phyloP scores from a whole-genome alignment of 2,113 vertebrate genomes.

The Phylloscopus whistleri region DNA sequence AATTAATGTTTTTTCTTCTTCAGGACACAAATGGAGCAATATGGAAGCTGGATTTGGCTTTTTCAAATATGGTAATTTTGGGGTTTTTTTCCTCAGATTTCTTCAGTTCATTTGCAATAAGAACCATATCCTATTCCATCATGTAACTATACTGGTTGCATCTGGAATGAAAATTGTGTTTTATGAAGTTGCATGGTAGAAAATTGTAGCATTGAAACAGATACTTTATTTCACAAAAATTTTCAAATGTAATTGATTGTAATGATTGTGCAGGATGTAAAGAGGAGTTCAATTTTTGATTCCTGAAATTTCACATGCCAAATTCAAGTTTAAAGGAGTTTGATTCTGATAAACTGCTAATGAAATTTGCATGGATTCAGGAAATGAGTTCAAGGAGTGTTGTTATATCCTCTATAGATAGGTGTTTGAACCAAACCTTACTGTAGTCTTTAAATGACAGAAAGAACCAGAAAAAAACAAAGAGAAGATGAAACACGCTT shows the following conservation, averaged over 20 bases:
- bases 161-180: neutral
- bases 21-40: slow-evolving; percentile 89
- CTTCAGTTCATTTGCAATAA: neutral
- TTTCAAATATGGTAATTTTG: slow-evolving; percentile 84
- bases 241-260: neutral
- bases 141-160: neutral
- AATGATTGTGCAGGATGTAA: neutral
- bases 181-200: neutral
- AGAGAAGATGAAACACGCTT: neutral
- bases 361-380: neutral
- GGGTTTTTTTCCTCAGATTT: neutral
- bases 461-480: neutral
- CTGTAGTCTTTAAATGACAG: neutral
- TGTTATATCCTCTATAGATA: neutral
- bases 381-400: neutral
- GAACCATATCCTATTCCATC: neutral
- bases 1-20: neutral
- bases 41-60: slow-evolving; percentile 94
- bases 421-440: neutral
- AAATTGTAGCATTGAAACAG: neutral
- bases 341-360: neutral
- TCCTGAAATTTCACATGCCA: neutral
- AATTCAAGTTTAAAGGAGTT: neutral
- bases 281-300: neutral
- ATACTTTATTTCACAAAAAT: neutral